A percentile compares a stretch with the other conserved stretches of the same genome.
phyloP scores from a whole-genome alignment of 2,888 invertebrate species.

The Phanerotoma sp. region DNA sequence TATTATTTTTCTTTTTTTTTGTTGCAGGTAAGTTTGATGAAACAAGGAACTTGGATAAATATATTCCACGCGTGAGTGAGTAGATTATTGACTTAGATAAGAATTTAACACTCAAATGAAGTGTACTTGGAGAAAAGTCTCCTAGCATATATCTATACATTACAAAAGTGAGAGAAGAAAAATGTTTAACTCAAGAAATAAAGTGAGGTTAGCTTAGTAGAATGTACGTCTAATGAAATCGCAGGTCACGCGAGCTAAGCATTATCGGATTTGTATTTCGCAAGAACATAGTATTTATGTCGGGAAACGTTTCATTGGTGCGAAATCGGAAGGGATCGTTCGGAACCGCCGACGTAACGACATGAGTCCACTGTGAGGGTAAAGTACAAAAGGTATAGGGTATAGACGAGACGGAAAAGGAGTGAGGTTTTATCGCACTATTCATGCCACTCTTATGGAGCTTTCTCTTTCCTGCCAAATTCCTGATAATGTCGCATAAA shows the following conservation, averaged over 20 bases:
- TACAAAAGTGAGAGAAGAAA: too few species aligned
- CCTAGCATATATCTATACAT: too few species aligned
- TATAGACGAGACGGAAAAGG: constrained; percentile 6
- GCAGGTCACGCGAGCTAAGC: constrained; percentile 39
- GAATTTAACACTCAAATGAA: background rate
- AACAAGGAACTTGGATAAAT: constrained; percentile 4
- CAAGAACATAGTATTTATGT: constrained; percentile 17
- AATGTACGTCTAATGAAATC: constrained; percentile 36
- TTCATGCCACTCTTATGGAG: constrained; percentile 9
- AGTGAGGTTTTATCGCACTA: constrained; percentile 17
- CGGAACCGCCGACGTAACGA: constrained; percentile 14
- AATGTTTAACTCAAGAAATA: too few species aligned
- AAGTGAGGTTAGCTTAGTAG: background rate
- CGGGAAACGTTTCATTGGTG: constrained; percentile 21
- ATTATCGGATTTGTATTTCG: constrained; percentile 27
- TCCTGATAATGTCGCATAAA: constrained; percentile 14
- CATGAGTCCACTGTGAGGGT: constrained; percentile 6
- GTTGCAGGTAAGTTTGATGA: constrained; percentile 44
- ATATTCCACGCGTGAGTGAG: constrained; percentile 22
- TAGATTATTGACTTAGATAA: constrained; percentile 8
- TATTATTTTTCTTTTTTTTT: constrained; percentile 27
- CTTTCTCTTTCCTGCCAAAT: constrained; percentile 8
- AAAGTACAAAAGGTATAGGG: constrained; percentile 2
- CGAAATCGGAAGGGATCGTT: constrained; percentile 23
- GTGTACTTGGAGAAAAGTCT: too few species aligned